Evolutionary conservation across 2,888 invertebrate genomes (phyloP).

Genomic region (Cordylochernes scorpioides): DNA sequence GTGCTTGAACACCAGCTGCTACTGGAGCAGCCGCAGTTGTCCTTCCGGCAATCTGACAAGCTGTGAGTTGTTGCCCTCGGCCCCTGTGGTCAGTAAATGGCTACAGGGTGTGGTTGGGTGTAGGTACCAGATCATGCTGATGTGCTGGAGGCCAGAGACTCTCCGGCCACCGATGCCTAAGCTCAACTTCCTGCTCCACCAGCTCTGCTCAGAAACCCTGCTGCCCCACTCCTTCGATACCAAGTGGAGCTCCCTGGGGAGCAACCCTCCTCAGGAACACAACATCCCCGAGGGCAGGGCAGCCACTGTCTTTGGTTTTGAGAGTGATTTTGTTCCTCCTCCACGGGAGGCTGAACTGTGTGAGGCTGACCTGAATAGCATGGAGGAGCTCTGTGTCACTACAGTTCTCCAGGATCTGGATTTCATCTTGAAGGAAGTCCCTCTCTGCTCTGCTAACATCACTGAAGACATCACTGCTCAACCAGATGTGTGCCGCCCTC

Average conservation of each 20-base stretch:
- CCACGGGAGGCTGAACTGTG: neutral
- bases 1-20: slow-evolving; percentile 18
- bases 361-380: slow-evolving; percentile 5
- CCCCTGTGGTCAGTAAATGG: no score
- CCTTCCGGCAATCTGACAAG: slow-evolving; percentile 12
- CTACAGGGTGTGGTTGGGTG: slow-evolving; percentile 5
- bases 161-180: slow-evolving; percentile 28
- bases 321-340: slow-evolving; percentile 9
- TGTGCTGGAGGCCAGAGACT: slow-evolving; percentile 33
- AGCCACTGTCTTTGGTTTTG: slow-evolving; percentile 6
- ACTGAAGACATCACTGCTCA: no score
- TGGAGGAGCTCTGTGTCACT: no score
- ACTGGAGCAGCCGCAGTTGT: slow-evolving; percentile 11
- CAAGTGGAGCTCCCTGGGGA: no score
- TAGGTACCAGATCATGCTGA: slow-evolving; percentile 43
- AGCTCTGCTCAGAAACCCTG: no score
- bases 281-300: no score
- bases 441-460: no score
- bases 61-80: slow-evolving; percentile 11
- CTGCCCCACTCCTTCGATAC: no score
- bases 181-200: slow-evolving; percentile 28
- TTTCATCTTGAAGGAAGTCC: no score
- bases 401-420: no score
- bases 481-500: no score
- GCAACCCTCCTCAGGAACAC: no score